Base-by-base conservation (phyloP, 2,113 vertebrate genomes). In the Myotis yumanensis region DNA sequence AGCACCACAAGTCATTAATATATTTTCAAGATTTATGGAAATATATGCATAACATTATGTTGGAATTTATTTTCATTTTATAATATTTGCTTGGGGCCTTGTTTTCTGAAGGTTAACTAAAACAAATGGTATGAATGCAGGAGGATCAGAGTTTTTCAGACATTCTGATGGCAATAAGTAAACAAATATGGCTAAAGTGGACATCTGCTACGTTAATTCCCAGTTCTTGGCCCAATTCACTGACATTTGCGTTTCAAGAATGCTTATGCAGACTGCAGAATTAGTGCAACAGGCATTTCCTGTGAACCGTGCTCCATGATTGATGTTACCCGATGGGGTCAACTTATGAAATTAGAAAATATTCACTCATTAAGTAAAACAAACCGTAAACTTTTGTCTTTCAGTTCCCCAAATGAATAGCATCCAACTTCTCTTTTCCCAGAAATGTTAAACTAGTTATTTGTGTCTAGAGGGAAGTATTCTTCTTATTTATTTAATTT, bases 1-100 rank as follows among this genome's bases (percentile, higher is more conserved):
- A 92, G 40, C 40, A 62, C 9, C 35, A 90, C 14, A 96, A 72
- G 59, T 89, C 81, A 91, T 37, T n/a, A 79, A 89, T 40, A 86
- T 51, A 62, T 64, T 62, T 95, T n/a, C 62, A 94, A 94, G 2
- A 23, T 69, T 89, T 80, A 40, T 76, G 17, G 10, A 88, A 80
- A 88, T 92, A 85, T 46, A 85, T 73, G 2, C 10, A 87, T 82
- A 20, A 51, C 90, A 80, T 37, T 89, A 92, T 54, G 14, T 43
- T 91, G 72, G 18, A 71, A 87, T 94, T 96, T 81, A 95, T 66
- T 20, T 94, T 95, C 40, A 71, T 96, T 93, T 90, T 89, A 37
- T 23, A 18, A 76, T 40, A 86, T 87, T 75, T 59, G 12, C 23
- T 22, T 23, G 86, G 25, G 32, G 17, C 32, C 62, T 75, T 89